Conservation (phyloP, 2,797 vertebrate genomes). For the Acanthornis magna region DNA sequence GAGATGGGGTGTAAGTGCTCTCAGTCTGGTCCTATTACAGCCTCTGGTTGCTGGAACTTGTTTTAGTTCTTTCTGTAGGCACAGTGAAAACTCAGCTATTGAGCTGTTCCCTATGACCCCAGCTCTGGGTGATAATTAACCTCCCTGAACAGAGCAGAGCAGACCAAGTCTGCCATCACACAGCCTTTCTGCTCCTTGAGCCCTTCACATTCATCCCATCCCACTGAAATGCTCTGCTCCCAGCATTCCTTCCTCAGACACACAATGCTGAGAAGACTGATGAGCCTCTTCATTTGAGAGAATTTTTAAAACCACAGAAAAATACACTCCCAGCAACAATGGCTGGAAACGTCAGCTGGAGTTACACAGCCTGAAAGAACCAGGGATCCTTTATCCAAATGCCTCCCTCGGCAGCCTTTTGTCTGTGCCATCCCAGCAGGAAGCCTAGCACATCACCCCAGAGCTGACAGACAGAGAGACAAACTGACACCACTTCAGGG, state of each 20-base stretch:
- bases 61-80: not conserved
- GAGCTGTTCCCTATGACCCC: not conserved
- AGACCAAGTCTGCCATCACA: not conserved
- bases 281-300: not conserved
- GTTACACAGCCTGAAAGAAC: not conserved
- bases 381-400: not conserved
- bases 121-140: not conserved
- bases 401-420: constrained; percentile 21
- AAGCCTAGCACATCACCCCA: not conserved
- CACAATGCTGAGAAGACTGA: not conserved
- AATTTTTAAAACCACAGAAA: not conserved
- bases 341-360: not conserved
- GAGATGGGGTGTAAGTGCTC: not conserved
- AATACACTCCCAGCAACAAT: not conserved
- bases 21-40: not conserved
- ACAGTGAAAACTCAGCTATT: not conserved
- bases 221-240: not conserved
- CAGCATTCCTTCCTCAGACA: not conserved
- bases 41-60: not conserved
- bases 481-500: not conserved
- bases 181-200: not conserved
- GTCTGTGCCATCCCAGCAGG: constrained; percentile 22
- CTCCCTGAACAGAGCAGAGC: not conserved
- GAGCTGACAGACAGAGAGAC: not conserved
- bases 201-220: not conserved